These are phyloP conservation scores for Dicyrtoma fusca DNA, from an alignment of 2,888 invertebrate genomes.

Conservation along the genomic window DNA sequence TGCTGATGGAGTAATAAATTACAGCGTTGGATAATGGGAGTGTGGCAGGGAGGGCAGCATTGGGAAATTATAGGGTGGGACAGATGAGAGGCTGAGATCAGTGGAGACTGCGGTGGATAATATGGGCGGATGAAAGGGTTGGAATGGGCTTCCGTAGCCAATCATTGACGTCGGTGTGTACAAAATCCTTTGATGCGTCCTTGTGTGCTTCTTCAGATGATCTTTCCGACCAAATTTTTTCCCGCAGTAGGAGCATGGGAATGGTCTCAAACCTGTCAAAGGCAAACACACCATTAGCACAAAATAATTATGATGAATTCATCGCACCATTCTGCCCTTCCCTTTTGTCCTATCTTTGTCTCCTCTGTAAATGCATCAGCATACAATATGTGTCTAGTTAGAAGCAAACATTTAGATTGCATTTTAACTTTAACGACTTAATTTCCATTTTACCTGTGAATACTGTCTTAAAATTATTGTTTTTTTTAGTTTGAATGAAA, in stretches of 20 bases:
- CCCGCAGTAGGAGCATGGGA: slow-evolving; percentile 82
- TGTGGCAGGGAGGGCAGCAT: slow-evolving; percentile 44
- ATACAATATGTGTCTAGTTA: no score
- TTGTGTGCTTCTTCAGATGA: slow-evolving; percentile 90
- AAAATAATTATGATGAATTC: neutral
- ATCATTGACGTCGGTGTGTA: slow-evolving; percentile 49
- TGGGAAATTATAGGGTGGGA: slow-evolving; percentile 49
- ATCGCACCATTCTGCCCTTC: neutral
- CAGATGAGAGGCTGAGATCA: slow-evolving; percentile 42
- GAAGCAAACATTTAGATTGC: no score
- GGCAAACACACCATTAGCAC: neutral
- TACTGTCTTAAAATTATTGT: no score
- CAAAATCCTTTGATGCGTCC: slow-evolving; percentile 69
- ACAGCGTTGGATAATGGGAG: slow-evolving; percentile 22
- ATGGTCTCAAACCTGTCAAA: slow-evolving; percentile 70
- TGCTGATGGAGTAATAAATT: neutral
- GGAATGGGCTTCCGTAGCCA: slow-evolving; percentile 56
- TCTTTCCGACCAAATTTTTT: slow-evolving; percentile 93
- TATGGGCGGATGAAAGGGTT: slow-evolving; percentile 55
- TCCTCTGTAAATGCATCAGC: no score
- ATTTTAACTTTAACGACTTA: no score
- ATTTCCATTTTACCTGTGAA: no score
- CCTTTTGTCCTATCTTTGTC: no score
- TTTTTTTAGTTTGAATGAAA: no score
- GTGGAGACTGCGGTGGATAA: slow-evolving; percentile 47